A percentile compares a stretch with the other conserved stretches of the same genome.
phyloP scores from a whole-genome alignment of 64 coral and sea anemone genomes.

The Acropora yongei region DNA sequence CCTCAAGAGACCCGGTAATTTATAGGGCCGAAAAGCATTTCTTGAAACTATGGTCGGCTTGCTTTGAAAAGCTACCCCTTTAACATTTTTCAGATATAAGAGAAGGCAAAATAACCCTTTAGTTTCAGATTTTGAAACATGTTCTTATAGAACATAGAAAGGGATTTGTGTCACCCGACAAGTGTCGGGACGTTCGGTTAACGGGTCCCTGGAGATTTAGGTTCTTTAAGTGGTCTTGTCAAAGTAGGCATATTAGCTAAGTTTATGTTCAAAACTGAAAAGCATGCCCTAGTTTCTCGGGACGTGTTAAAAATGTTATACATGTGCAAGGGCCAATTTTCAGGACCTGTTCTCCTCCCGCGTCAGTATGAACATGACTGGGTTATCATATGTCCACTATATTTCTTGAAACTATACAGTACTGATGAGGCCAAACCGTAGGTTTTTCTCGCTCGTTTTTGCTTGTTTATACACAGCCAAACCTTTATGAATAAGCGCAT shows the following conservation, averaged over 20 bases:
- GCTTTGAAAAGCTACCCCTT: too few species aligned
- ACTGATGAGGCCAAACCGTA: not conserved
- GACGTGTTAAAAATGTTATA: not conserved
- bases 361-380: not conserved
- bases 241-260: not conserved
- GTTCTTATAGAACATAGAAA: too few species aligned
- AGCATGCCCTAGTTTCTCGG: not conserved
- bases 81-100: too few species aligned
- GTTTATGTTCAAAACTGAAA: not conserved
- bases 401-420: not conserved
- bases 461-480: not conserved
- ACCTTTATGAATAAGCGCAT: not conserved
- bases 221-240: not conserved
- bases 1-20: too few species aligned
- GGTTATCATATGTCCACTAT: not conserved
- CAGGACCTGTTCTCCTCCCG: not conserved
- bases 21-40: not conserved
- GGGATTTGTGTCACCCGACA: too few species aligned
- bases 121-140: too few species aligned
- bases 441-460: slow-evolving; percentile 4
- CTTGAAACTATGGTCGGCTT: too few species aligned
- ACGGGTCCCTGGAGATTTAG: not conserved
- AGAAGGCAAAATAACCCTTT: too few species aligned
- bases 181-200: too few species aligned
- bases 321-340: not conserved